Percentiles rank a stretch among this genome's conserved stretches.
Conservation (phyloP, 2,888 invertebrate genomes). For the Rapana venosa region DNA sequence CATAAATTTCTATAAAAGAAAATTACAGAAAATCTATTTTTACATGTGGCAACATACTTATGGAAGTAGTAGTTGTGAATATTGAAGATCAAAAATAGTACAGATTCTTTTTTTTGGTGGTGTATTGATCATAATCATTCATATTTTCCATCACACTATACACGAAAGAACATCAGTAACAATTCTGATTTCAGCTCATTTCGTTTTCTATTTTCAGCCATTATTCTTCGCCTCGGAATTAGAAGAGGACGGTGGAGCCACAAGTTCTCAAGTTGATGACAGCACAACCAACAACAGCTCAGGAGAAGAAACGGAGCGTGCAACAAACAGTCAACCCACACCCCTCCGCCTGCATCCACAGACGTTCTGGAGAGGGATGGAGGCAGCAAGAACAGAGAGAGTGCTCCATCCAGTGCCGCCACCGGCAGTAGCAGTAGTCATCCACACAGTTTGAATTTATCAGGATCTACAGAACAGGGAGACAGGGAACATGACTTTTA, state of each 20-base stretch:
- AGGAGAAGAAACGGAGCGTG: no score
- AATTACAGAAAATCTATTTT: no score
- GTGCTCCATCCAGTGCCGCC: background rate
- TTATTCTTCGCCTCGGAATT: conserved; percentile 46
- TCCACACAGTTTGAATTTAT: background rate
- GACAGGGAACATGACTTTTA: background rate
- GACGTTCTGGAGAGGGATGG: background rate
- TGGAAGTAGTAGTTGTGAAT: no score
- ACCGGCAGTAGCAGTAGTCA: background rate
- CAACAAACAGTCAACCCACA: background rate
- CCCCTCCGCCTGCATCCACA: background rate
- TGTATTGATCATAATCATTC: no score
- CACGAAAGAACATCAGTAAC: no score
- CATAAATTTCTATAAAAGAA: no score
- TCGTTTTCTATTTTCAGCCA: conserved; percentile 53
- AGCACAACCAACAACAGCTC: background rate
- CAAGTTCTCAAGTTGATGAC: background rate
- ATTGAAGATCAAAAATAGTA: no score
- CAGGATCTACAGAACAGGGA: background rate
- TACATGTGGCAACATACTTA: no score
- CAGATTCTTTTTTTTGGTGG: no score
- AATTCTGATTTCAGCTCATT: background rate
- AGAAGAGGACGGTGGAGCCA: background rate
- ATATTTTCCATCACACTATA: no score
- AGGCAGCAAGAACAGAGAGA: background rate